These are phyloP conservation scores for Cheilosia grossa DNA, from an alignment of 2,888 invertebrate species.

Conservation along the genomic window DNA sequence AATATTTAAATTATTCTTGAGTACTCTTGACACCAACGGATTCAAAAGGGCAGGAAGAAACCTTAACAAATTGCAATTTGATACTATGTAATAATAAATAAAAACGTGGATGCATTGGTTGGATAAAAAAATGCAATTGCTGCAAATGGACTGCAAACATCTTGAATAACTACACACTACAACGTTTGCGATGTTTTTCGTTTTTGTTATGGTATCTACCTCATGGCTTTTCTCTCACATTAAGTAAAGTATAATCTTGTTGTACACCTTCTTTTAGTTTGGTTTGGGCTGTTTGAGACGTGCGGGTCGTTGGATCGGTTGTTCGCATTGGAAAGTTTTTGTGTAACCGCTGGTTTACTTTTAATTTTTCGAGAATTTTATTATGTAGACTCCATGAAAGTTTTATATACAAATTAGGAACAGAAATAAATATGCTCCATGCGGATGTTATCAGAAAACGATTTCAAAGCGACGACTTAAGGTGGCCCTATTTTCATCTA, in stretches of 20 bases:
- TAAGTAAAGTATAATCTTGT: conserved; percentile 31
- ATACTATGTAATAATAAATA: background rate
- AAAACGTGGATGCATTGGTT: conserved; percentile 3
- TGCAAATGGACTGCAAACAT: conserved; percentile 41
- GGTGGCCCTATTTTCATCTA: conserved; percentile 10
- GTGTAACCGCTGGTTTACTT: conserved; percentile 15
- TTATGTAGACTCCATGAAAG: background rate
- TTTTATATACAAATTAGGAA: conserved; percentile 29
- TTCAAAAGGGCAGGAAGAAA: too few relatives aligned
- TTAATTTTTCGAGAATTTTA: background rate
- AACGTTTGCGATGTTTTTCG: conserved; percentile 2
- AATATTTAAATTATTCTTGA: too few relatives aligned
- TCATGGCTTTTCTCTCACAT: conserved; percentile 20
- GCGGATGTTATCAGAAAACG: background rate
- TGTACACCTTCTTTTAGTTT: conserved; percentile 61
- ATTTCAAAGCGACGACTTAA: background rate
- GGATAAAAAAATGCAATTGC: conserved; percentile 30
- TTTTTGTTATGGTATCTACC: conserved; percentile 25
- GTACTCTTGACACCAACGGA: too few relatives aligned
- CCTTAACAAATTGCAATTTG: too few relatives aligned
- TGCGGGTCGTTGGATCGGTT: conserved; percentile 45
- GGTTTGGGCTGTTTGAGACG: conserved; percentile 44
- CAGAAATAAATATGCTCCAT: background rate
- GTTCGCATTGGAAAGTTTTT: conserved; percentile 28
- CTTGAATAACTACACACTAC: conserved; percentile 10